Evolutionary conservation across 37 sponge, comb jelly and placozoan genomes (phyloP).

Genomic region (Hexactinellida sp.): DNA sequence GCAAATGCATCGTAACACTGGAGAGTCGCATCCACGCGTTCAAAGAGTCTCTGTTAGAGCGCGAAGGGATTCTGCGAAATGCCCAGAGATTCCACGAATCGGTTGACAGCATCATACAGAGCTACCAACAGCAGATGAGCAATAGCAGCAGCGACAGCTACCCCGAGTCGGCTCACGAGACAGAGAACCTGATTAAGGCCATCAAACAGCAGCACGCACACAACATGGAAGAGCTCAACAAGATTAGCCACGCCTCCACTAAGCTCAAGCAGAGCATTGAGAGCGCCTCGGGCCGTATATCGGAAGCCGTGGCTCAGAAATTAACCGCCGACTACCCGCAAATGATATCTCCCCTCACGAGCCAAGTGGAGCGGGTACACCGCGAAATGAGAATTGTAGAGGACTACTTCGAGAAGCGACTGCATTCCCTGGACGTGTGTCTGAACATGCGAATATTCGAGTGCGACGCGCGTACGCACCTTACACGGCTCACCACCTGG

Average conservation of each 20-base stretch:
- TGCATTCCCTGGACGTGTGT: background rate
- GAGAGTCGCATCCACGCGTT: background rate
- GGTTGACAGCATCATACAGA: background rate
- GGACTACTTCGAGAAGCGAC: background rate
- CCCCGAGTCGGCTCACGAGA: background rate
- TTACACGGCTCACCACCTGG: background rate
- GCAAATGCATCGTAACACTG: conserved; percentile 3
- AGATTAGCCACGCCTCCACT: background rate
- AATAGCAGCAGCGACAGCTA: background rate
- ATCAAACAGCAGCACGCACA: background rate
- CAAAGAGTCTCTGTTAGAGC: background rate
- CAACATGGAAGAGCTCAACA: background rate
- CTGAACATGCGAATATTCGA: background rate
- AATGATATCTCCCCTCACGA: background rate
- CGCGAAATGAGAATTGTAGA: background rate
- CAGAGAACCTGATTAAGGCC: background rate
- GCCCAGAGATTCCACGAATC: background rate
- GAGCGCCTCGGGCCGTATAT: background rate
- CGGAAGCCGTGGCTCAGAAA: background rate
- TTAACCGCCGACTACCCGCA: background rate
- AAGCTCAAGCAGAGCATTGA: background rate
- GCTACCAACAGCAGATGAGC: background rate
- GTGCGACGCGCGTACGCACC: background rate
- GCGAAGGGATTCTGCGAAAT: background rate
- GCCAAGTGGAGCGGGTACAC: background rate